Evolutionary conservation across 2,113 vertebrate genomes (phyloP).

Genomic region (Callocephalon fimbriatum): DNA sequence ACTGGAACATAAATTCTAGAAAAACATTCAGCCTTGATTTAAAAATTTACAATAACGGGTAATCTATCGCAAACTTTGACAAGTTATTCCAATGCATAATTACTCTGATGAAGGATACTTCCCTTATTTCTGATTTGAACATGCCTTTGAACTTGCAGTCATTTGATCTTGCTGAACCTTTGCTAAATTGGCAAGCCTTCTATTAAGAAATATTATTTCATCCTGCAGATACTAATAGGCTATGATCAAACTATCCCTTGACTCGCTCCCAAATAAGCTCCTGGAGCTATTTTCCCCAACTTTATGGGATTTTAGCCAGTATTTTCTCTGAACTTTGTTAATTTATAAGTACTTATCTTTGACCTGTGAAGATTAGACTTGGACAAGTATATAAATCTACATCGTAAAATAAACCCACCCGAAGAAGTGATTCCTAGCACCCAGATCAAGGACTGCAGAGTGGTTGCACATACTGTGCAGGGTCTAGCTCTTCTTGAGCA

Average conservation of each 20-base stretch:
- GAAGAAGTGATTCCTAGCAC: background rate
- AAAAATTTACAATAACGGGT: constrained; percentile 32
- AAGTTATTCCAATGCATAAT: constrained; percentile 28
- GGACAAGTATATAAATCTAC: background rate
- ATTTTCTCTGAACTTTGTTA: background rate
- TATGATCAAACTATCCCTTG: background rate
- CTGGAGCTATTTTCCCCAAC: background rate
- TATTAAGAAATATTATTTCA: constrained; percentile 29
- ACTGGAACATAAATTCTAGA: background rate
- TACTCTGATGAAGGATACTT: background rate
- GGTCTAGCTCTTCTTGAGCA: background rate
- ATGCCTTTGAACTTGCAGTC: constrained; percentile 43
- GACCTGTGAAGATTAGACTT: background rate
- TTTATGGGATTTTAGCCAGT: background rate
- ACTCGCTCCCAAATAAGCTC: background rate
- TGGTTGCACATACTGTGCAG: background rate
- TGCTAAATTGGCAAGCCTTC: constrained; percentile 10
- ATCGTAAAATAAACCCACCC: background rate
- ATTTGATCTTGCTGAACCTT: constrained; percentile 50
- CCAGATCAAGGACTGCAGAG: background rate
- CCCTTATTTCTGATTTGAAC: constrained; percentile 7
- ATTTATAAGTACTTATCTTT: background rate
- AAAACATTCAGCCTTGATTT: background rate
- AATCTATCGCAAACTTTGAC: background rate
- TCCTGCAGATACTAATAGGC: background rate